These are phyloP conservation scores for Littorina saxatilis DNA, from an alignment of 1,140 invertebrate genomes.

Conservation along the genomic window DNA sequence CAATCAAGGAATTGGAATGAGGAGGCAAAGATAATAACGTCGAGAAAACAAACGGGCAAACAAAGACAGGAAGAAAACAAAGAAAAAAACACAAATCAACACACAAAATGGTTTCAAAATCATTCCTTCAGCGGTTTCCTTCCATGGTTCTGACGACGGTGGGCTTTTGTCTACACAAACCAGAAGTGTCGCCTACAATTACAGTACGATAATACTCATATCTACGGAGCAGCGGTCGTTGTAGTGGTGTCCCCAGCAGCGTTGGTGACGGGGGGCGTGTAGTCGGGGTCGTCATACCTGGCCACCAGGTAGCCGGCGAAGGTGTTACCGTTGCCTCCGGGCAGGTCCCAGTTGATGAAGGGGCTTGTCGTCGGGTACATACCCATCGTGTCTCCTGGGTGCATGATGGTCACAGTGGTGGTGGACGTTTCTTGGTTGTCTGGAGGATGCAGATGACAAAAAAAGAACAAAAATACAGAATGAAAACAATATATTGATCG, in stretches of 20 bases:
- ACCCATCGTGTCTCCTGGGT: slow-evolving; percentile 6
- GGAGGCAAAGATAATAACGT: too few species aligned
- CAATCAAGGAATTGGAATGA: too few species aligned
- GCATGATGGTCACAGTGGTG: background rate
- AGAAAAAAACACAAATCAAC: too few species aligned
- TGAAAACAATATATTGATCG: too few species aligned
- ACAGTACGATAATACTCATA: background rate
- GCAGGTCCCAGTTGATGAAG: background rate
- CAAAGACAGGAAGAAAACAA: background rate
- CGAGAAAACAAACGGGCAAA: too few species aligned
- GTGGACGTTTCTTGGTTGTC: background rate
- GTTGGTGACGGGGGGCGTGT: background rate
- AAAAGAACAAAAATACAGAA: too few species aligned
- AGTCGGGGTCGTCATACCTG: background rate
- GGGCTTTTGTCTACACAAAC: background rate
- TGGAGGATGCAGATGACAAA: background rate
- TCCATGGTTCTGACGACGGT: background rate
- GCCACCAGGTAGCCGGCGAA: slow-evolving; percentile 20
- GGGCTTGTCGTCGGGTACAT: background rate
- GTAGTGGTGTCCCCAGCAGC: background rate
- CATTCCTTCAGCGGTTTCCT: background rate
- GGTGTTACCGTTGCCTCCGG: background rate
- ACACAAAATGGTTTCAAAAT: too few species aligned
- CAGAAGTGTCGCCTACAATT: background rate
- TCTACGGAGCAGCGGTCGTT: background rate